Evolutionary conservation across 1,140 invertebrate species (phyloP), one percentile per base, ranked within the genome.

Genomic region (Lineus longissimus): DNA sequence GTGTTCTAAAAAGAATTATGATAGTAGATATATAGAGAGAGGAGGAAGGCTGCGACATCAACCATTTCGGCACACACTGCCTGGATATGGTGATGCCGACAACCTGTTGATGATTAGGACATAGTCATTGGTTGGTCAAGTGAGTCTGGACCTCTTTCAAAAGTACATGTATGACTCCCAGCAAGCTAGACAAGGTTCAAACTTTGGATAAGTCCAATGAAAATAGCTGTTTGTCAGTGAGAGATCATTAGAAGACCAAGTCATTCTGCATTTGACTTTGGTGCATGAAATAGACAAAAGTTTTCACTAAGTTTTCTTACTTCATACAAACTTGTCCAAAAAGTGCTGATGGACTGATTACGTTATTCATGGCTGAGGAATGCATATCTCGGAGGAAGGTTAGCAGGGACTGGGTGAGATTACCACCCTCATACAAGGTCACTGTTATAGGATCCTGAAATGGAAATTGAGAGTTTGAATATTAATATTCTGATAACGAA

Each of bases 261-360:
- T n/a, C n/a, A n/a, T n/a, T n/a, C n/a, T n/a, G n/a, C n/a, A n/a
- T n/a, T n/a, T n/a, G n/a, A n/a, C n/a, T n/a, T n/a, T n/a, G n/a
- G n/a, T n/a, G n/a, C n/a, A n/a, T n/a, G n/a, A n/a, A n/a, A n/a
- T n/a, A n/a, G n/a, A n/a, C n/a, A n/a, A n/a, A n/a, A n/a, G n/a
- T n/a, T n/a, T n/a, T n/a, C n/a, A n/a, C n/a, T n/a, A n/a, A n/a
- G n/a, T n/a, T n/a, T n/a, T 67, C 73, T 72, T 70, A 83, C 76
- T 90, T 91, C 73, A 86, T 86, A 62, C 87, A 89, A n/a, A 95
- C 84, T 66, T 87, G 86, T 40, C 86, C 86, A 54, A 95, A 88
- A 19, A 95, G 83, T 61, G 87, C 85, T 33, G 83, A 82, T 1
- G 93, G 93, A 45, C 83, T 89, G 67, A 89, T 76, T 36, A 65